Conservation (phyloP, 1,140 invertebrate genomes). For the Rhyzopertha dominica region DNA sequence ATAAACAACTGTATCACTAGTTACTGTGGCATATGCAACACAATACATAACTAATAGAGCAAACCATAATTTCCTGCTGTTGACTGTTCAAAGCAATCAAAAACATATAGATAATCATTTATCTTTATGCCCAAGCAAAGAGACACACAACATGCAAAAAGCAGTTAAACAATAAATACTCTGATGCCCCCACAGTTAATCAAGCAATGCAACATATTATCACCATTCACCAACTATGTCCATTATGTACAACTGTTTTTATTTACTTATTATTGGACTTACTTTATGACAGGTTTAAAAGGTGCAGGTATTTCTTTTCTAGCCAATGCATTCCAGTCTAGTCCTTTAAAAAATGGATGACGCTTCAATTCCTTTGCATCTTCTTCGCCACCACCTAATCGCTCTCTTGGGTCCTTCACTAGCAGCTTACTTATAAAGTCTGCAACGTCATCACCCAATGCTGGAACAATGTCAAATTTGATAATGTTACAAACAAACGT, state of each 20-base stretch:
- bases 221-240: no score
- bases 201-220: no score
- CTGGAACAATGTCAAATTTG: conserved; percentile 31
- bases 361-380: conserved; percentile 82
- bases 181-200: no score
- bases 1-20: no score
- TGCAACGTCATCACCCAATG: conserved; percentile 54
- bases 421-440: conserved; percentile 69
- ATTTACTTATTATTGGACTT: conserved; percentile 5
- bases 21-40: no score
- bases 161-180: no score
- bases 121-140: no score
- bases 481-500: not conserved
- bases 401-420: conserved; percentile 79
- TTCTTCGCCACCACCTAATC: conserved; percentile 74
- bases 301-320: conserved; percentile 71
- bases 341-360: conserved; percentile 74
- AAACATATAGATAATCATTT: no score
- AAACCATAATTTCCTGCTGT: no score
- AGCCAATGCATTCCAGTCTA: conserved; percentile 74
- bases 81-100: no score
- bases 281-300: conserved; percentile 72
- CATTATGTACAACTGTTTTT: conserved; percentile 1
- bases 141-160: no score
- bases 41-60: no score